phyloP scores from a whole-genome alignment of 2,888 invertebrate genomes.

The Drosophila fungiperda region DNA sequence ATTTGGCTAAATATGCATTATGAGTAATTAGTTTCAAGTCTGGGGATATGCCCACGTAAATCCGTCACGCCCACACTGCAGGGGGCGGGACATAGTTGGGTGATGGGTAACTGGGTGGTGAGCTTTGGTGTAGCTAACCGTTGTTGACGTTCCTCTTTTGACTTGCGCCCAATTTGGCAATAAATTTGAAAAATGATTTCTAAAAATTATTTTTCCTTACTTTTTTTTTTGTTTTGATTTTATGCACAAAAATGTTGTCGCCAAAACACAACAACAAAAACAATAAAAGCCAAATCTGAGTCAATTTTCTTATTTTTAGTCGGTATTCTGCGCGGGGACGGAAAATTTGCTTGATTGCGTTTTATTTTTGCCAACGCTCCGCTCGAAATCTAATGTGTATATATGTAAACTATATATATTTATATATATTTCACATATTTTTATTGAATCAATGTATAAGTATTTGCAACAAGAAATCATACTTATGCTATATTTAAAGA shows the following conservation, averaged over 20 bases:
- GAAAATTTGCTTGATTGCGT: constrained; percentile 50
- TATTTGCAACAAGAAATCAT: constrained; percentile 32
- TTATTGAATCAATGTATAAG: constrained; percentile 37
- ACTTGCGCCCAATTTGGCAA: constrained; percentile 77
- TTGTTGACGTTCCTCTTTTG: constrained; percentile 52
- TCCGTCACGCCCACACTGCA: constrained; percentile 45
- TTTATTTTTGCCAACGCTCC: constrained; percentile 54
- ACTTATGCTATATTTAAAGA: constrained; percentile 64
- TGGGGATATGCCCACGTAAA: constrained; percentile 47
- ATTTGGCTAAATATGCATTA: constrained; percentile 36
- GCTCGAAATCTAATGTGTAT: constrained; percentile 47
- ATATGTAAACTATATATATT: constrained; percentile 15
- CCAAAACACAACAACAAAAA: constrained; percentile 45
- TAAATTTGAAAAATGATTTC: constrained; percentile 71
- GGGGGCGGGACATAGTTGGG: neutral
- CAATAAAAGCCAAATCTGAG: constrained; percentile 62
- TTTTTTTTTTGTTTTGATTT: constrained; percentile 24
- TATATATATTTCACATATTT: constrained; percentile 37
- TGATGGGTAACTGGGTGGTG: neutral
- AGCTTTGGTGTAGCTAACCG: constrained; percentile 11
- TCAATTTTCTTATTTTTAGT: constrained; percentile 80
- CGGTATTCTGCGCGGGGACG: constrained; percentile 37
- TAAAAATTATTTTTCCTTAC: constrained; percentile 34
- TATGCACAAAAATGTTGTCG: constrained; percentile 51
- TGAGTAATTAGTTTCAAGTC: constrained; percentile 45